Base-by-base conservation (phyloP, 2,797 vertebrate genomes). In the Amniataba percoides region DNA sequence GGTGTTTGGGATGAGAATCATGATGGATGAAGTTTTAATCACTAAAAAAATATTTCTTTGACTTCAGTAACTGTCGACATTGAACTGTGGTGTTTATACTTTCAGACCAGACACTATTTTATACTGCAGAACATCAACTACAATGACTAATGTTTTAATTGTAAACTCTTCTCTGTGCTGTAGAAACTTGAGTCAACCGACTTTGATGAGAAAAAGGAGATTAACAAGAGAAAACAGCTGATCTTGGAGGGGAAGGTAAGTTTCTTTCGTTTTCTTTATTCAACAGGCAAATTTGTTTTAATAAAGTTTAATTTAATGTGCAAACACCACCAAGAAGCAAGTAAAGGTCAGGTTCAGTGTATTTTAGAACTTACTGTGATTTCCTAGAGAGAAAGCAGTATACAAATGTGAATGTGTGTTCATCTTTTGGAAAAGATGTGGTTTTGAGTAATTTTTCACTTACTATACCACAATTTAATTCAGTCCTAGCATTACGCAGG, bases 171-270 rank as follows among this genome's bases (percentile, higher is more conserved):
- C 64, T 77, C 4, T 74, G 14, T 61, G 1, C 87, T 80, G 5
- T 82, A 99, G 98, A 97, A 94, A 91, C 95, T 99, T 2, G 98
- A 99, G 84, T 95, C 96, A 0, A 95, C 93, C 0, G 97, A 98
- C 82, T 99, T 99, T 55, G 97, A 97, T 7, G 97, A 99, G 92
- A 99, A 97, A 91, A 99, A 97, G 52, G 97, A 99, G 83, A 97
- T 97, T 66, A 97, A 99, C 83, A 99, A 99, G 84, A 94, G 96
- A 89, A 99, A 99, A 59, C 97, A 99, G 85, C 84, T 99, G 93
- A 98, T 99, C 86, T 88, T 99, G 8, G 97, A 99, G 67, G 98
- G 98, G 13, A 99, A 98, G 96, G 98, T 96, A 86, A 85, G 93
- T 78, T 56, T 31, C 2, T 25, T 21, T 55, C 27, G 3, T 31